phyloP scores from a whole-genome alignment of 2,797 vertebrate species.

The Thamnophis elegans region DNA sequence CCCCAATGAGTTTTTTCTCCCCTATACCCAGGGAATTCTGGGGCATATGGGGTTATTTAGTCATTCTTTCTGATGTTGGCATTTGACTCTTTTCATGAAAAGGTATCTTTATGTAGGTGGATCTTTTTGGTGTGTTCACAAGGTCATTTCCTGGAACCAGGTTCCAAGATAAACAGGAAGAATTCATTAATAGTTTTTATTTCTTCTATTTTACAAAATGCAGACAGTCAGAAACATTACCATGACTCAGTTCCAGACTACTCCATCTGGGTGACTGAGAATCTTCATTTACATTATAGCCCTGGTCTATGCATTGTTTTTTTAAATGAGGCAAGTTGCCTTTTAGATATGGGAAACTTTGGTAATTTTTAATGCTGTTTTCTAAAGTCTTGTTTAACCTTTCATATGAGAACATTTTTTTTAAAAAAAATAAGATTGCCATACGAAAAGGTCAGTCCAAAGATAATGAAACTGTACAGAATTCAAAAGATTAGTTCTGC shows the following conservation, averaged over 20 bases:
- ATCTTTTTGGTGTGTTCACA: rapidly evolving
- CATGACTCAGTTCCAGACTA: background rate
- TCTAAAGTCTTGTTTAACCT: background rate
- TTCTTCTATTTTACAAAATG: background rate
- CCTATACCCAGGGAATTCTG: background rate
- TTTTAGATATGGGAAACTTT: background rate
- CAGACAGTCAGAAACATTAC: background rate
- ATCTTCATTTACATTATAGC: background rate
- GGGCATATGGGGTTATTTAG: background rate
- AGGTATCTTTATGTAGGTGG: rapidly evolving
- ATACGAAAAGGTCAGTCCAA: background rate
- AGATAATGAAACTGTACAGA: background rate
- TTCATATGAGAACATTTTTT: background rate
- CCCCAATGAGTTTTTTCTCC: no score
- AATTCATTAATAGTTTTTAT: background rate
- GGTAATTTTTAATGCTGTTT: conserved; percentile 1
- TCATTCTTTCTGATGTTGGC: background rate
- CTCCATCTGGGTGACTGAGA: background rate
- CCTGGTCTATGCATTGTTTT: rapidly evolving
- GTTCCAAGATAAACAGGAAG: background rate
- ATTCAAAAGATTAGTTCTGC: background rate
- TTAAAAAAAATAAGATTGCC: background rate
- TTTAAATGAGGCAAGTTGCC: background rate
- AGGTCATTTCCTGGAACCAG: conserved; percentile 3
- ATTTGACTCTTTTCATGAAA: background rate